A percentile compares a stretch with the other conserved stretches of the same genome.
Conservation (phyloP, 2,888 invertebrate genomes). For the Steromphala cineraria region DNA sequence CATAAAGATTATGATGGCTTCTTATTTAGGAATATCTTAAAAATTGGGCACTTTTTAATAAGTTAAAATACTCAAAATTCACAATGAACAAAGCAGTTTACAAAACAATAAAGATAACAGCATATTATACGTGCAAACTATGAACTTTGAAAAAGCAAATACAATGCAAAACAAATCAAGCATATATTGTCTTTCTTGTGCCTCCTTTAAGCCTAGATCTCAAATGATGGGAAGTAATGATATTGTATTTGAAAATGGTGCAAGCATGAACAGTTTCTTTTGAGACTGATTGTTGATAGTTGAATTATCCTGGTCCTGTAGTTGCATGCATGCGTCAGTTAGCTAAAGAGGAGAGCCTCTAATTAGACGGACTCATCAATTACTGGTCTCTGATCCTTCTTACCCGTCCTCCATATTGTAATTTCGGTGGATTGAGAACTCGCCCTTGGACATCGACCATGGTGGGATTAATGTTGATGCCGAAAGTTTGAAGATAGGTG, state of each 20-base stretch:
- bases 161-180: conserved; percentile 2
- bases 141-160: not conserved
- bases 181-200: conserved; percentile 2
- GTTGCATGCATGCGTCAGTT: not conserved
- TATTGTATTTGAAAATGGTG: not conserved
- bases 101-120: not conserved
- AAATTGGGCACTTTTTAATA: not conserved
- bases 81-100: not conserved
- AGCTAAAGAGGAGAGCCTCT: not conserved
- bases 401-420: conserved; percentile 97
- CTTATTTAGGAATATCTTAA: not conserved
- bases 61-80: no score
- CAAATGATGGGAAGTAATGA: not conserved
- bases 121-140: not conserved
- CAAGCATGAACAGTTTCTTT: not conserved
- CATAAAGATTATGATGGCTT: not conserved
- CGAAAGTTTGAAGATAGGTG: conserved; percentile 98
- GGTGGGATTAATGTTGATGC: conserved; percentile 95
- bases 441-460: conserved; percentile 99
- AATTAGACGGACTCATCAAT: not conserved
- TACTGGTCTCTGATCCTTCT: conserved; percentile 76
- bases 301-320: not conserved
- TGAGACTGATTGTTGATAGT: not conserved
- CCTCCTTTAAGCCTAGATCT: not conserved
- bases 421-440: conserved; percentile 96